These are phyloP conservation scores for Calephelis perditalis DNA, from an alignment of 2,888 invertebrate species.

Conservation along the genomic window DNA sequence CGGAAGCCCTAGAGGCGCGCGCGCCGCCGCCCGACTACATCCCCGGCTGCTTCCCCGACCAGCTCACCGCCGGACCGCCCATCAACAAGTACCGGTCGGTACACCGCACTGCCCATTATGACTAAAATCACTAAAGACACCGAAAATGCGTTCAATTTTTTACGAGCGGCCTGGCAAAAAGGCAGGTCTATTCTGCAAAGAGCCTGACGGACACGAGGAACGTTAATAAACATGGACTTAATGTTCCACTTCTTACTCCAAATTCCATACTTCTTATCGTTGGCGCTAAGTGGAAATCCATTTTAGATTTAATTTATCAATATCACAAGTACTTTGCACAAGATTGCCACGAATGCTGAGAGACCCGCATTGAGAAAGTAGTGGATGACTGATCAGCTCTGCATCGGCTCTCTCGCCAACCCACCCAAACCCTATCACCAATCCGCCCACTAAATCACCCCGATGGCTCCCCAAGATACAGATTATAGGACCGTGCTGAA, in stretches of 20 bases:
- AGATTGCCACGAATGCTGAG: background rate
- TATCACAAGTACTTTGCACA: no score
- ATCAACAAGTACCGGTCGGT: constrained; percentile 91
- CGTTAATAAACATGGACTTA: no score
- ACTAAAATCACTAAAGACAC: no score
- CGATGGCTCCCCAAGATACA: background rate
- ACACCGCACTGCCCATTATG: background rate
- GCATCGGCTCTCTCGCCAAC: background rate
- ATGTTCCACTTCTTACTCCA: no score
- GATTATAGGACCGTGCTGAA: background rate
- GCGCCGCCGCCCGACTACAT: constrained; percentile 93
- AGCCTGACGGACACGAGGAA: no score
- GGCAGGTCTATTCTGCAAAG: no score
- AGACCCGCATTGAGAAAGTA: background rate
- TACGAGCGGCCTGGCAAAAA: no score
- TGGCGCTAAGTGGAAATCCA: no score
- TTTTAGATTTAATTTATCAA: no score
- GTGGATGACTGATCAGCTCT: background rate
- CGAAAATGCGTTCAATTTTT: no score
- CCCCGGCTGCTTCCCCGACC: constrained; percentile 93
- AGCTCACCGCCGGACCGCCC: constrained; percentile 85
- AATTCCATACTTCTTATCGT: no score
- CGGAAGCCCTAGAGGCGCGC: constrained; percentile 85
- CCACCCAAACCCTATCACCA: background rate
- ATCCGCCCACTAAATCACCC: background rate